phyloP scores from a whole-genome alignment of 2,797 vertebrate species.

The Gymnocypris eckloni region DNA sequence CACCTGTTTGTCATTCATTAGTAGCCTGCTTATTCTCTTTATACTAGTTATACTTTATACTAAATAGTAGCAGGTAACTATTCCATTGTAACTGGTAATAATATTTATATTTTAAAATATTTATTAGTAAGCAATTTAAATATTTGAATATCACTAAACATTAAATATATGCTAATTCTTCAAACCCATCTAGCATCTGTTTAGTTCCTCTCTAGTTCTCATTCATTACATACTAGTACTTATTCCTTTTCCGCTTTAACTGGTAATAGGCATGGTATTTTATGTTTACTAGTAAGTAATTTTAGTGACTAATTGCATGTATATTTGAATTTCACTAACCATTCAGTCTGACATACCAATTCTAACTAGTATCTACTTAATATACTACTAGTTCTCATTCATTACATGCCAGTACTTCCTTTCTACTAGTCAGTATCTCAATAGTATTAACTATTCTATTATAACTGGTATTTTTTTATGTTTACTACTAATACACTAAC shows the following conservation, averaged over 20 bases:
- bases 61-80: no score
- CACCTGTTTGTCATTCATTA: no score
- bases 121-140: not conserved
- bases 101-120: not conserved
- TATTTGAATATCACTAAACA: not conserved
- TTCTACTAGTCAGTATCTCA: no score
- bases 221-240: not conserved
- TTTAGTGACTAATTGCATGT: not conserved
- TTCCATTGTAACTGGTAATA: not conserved
- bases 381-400: no score
- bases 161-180: not conserved
- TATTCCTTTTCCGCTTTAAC: not conserved
- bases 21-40: not conserved
- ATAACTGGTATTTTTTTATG: no score
- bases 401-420: no score
- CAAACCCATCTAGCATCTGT: not conserved
- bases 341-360: no score
- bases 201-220: no score
- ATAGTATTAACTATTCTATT: no score
- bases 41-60: not conserved
- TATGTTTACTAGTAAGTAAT: not conserved
- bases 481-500: not conserved
- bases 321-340: no score
- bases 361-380: no score
- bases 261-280: not conserved